Conservation (phyloP, 2,113 vertebrate genomes). For the Caretta caretta region DNA sequence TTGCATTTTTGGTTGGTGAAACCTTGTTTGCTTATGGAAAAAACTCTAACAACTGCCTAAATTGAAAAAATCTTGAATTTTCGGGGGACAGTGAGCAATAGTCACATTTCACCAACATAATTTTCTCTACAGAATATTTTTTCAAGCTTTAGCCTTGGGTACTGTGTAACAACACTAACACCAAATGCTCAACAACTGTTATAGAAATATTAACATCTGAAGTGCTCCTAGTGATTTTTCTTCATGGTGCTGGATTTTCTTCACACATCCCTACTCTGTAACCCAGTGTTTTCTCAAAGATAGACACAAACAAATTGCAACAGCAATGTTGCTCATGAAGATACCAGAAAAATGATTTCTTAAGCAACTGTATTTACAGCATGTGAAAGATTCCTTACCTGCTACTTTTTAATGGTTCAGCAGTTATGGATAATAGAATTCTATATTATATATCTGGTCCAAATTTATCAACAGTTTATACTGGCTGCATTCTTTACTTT, state of each 20-base stretch:
- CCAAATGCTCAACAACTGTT: neutral
- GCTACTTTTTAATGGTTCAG: slow-evolving; percentile 11
- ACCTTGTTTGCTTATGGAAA: neutral
- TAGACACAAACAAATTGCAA: neutral
- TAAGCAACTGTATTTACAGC: neutral
- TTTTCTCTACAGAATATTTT: neutral
- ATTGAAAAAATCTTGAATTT: neutral
- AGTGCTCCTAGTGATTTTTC: neutral
- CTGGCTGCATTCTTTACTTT: neutral
- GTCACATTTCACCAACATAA: neutral
- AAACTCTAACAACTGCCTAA: neutral
- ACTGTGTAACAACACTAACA: neutral
- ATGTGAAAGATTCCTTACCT: neutral
- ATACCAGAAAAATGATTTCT: neutral
- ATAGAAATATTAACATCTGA: neutral
- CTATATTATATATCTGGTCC: neutral
- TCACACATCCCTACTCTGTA: neutral
- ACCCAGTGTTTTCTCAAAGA: neutral
- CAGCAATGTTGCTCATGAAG: neutral
- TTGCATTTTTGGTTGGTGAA: neutral
- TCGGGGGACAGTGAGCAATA: neutral
- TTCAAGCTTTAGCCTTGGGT: neutral
- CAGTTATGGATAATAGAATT: neutral
- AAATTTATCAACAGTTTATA: slow-evolving; percentile 3
- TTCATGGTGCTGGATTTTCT: neutral